These are phyloP conservation scores for Neomicropteryx cornuta DNA, from an alignment of 1,140 invertebrate species.

Conservation along the genomic window DNA sequence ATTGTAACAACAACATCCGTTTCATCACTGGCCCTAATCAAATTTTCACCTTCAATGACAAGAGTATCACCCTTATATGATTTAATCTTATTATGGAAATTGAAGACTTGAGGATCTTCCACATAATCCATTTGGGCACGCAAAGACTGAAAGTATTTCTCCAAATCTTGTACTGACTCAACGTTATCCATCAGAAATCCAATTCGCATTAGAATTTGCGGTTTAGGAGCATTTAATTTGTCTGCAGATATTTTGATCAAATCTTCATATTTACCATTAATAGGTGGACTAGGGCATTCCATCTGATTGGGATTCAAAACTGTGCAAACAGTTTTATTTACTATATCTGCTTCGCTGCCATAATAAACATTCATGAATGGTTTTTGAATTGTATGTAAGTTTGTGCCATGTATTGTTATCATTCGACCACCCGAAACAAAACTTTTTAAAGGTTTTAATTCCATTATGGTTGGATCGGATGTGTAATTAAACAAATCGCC, in stretches of 20 bases:
- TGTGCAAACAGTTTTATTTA: conserved; percentile 74
- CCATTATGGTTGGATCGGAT: conserved; percentile 85
- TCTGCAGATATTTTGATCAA: conserved; percentile 24
- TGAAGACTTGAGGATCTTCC: conserved; percentile 83
- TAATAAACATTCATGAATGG: conserved; percentile 79
- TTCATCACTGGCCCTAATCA: conserved; percentile 86
- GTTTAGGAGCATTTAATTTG: conserved; percentile 28
- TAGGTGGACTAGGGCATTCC: conserved; percentile 87
- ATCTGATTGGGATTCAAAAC: conserved; percentile 84
- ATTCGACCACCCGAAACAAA: conserved; percentile 87
- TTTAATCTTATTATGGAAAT: conserved; percentile 78
- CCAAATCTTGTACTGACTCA: conserved; percentile 73
- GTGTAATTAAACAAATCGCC: conserved; percentile 90
- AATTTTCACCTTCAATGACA: conserved; percentile 89
- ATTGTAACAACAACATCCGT: conserved; percentile 90
- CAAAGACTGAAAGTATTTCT: conserved; percentile 73
- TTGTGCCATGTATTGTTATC: conserved; percentile 85
- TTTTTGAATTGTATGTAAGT: conserved; percentile 83
- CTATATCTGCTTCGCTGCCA: conserved; percentile 51
- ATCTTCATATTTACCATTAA: conserved; percentile 47
- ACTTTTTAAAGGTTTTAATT: conserved; percentile 79
- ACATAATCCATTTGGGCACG: conserved; percentile 76
- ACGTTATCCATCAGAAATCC: conserved; percentile 97
- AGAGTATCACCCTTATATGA: conserved; percentile 89
- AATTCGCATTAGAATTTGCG: conserved; percentile 57